These are phyloP conservation scores for Clarias macrocephalus DNA, from an alignment of 2,113 vertebrate species.

Conservation along the genomic window DNA sequence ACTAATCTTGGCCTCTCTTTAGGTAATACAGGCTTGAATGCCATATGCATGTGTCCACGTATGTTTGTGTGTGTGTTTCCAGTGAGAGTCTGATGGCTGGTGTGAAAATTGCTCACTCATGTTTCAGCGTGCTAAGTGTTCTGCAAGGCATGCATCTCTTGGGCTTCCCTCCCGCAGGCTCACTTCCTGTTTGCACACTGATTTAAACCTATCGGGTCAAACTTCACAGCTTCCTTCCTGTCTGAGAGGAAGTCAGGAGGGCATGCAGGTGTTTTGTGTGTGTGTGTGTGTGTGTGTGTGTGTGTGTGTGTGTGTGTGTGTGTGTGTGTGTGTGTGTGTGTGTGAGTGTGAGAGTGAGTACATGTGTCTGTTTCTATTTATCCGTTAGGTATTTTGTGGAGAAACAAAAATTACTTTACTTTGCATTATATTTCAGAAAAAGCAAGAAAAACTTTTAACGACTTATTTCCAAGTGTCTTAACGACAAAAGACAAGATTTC, in stretches of 20 bases:
- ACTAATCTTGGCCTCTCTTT: background rate
- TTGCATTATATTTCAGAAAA: background rate
- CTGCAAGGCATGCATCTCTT: constrained; percentile 40
- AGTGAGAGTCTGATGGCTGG: constrained; percentile 1
- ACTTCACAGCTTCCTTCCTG: constrained; percentile 53
- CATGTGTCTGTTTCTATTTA: background rate
- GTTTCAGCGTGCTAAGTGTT: constrained; percentile 30
- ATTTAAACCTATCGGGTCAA: constrained; percentile 56
- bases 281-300: background rate
- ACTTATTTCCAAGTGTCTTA: background rate
- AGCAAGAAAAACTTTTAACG: background rate
- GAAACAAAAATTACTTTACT: background rate
- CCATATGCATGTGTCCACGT: background rate
- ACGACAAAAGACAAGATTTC: background rate
- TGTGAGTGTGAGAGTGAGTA: background rate
- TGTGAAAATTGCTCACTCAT: constrained; percentile 53
- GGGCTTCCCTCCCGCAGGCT: constrained; percentile 35
- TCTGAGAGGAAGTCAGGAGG: constrained; percentile 45
- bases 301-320: background rate
- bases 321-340: constrained; percentile 6
- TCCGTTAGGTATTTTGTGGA: background rate
- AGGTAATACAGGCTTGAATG: background rate
- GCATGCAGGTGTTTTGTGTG: constrained; percentile 37
- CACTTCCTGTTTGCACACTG: constrained; percentile 52
- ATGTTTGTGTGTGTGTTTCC: background rate